phyloP scores from a whole-genome alignment of 2,888 invertebrate species.

The Acholoe squamosa region DNA sequence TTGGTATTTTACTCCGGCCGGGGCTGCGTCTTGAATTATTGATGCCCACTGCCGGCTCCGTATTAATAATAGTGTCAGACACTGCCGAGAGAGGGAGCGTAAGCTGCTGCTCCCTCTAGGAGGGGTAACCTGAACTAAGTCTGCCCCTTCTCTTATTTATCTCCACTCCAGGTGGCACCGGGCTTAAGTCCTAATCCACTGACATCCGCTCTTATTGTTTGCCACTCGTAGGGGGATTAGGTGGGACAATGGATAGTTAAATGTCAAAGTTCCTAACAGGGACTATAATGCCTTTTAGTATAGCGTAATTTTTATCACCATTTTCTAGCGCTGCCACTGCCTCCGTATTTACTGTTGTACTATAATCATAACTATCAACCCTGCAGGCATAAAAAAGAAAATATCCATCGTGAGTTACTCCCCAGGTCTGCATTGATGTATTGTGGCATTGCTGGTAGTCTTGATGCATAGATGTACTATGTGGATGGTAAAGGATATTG shows the following conservation, averaged over 20 bases:
- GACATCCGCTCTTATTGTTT: not conserved
- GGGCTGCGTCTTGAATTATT: slow-evolving; percentile 1
- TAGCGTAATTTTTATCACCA: no score
- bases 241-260: not conserved
- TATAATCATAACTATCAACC: no score
- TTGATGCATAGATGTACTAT: no score
- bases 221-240: not conserved
- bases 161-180: not conserved
- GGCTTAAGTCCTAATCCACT: not conserved
- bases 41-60: slow-evolving; percentile 25
- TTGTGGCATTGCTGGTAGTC: no score
- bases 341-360: no score
- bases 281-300: not conserved
- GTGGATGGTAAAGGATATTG: no score
- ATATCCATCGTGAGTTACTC: no score
- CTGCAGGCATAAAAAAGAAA: no score
- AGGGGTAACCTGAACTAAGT: slow-evolving; percentile 28
- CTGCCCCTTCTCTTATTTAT: not conserved
- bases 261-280: not conserved
- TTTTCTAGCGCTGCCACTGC: no score
- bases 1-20: slow-evolving; percentile 11
- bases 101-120: not conserved
- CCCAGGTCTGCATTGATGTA: no score
- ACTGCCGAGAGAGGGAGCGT: not conserved
- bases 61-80: slow-evolving; percentile 37